Evolutionary conservation across 2,797 vertebrate species (phyloP).

Genomic region (Chelon labrosus): DNA sequence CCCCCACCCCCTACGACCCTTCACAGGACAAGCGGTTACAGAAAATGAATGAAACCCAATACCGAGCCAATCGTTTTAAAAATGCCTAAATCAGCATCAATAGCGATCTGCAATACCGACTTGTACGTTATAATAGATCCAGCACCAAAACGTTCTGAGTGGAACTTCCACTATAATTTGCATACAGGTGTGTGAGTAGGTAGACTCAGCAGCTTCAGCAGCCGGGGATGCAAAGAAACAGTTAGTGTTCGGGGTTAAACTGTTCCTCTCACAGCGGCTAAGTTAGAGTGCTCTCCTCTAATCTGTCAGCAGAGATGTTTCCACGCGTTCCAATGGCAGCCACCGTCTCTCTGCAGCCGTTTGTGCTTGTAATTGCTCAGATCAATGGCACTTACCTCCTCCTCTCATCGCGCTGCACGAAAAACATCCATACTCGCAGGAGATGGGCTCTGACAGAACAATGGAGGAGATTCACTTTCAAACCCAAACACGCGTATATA

Average conservation of each 20-base stretch:
- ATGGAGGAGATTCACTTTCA: not conserved
- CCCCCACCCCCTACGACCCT: no score
- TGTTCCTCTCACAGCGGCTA: conserved; percentile 4
- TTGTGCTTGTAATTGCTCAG: conserved; percentile 34
- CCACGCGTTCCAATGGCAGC: conserved; percentile 4
- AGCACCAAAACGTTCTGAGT: no score
- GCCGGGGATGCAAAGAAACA: not conserved
- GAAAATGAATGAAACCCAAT: no score
- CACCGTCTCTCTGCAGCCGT: conserved; percentile 13
- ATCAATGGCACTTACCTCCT: conserved; percentile 38
- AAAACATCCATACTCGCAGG: conserved; percentile 3
- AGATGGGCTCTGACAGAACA: not conserved
- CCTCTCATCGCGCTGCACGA: conserved; percentile 8
- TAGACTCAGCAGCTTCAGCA: not conserved
- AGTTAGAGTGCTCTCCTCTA: conserved; percentile 4
- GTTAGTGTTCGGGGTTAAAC: conserved; percentile 2
- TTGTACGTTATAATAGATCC: no score
- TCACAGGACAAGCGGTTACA: no score
- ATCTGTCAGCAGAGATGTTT: conserved; percentile 19
- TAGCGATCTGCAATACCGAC: no score
- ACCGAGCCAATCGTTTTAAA: no score
- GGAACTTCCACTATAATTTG: no score
- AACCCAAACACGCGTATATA: conserved; percentile 4
- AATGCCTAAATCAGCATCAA: no score
- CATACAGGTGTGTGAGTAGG: no score